phyloP scores from a whole-genome alignment of 23 tunicate genomes.

The Trididemnum nubilum region DNA sequence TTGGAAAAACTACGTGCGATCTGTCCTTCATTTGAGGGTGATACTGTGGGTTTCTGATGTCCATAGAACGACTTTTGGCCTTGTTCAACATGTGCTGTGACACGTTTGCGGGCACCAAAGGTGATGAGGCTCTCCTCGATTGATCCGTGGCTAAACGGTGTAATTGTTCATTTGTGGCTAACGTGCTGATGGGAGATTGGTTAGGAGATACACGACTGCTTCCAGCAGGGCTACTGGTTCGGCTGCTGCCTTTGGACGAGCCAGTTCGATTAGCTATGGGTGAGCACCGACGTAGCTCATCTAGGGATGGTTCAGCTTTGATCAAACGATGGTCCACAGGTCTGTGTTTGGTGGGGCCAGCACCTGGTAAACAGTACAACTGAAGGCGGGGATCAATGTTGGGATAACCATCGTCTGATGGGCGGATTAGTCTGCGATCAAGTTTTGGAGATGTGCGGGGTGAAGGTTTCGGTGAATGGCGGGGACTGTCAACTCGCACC shows the following conservation, averaged over 20 bases:
- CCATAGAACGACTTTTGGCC: slow-evolving; percentile 77
- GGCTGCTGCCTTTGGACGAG: slow-evolving; percentile 44
- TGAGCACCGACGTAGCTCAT: slow-evolving; percentile 47
- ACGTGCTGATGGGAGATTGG: slow-evolving; percentile 44
- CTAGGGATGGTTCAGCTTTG: slow-evolving; percentile 87
- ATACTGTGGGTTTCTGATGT: slow-evolving; percentile 33
- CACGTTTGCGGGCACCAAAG: slow-evolving; percentile 43
- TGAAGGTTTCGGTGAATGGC: slow-evolving; percentile 39
- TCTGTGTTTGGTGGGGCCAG: slow-evolving; percentile 4
- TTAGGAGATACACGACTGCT: slow-evolving; percentile 68
- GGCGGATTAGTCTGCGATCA: slow-evolving; percentile 66
- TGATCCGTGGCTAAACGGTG: slow-evolving; percentile 16
- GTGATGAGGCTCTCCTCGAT: slow-evolving; percentile 42
- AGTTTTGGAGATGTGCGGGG: slow-evolving; percentile 60
- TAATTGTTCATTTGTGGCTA: not conserved
- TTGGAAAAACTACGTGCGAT: slow-evolving; percentile 19
- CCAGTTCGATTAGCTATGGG: not conserved
- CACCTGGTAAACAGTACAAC: slow-evolving; percentile 21
- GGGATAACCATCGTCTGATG: slow-evolving; percentile 26
- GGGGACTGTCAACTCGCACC: slow-evolving; percentile 46
- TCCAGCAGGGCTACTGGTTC: slow-evolving; percentile 61
- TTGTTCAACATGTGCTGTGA: slow-evolving; percentile 40
- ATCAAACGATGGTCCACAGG: slow-evolving; percentile 72
- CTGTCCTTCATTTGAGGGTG: not conserved
- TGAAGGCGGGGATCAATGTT: slow-evolving; percentile 35